These are phyloP conservation scores for Bugula neritina DNA, from an alignment of 2,888 invertebrate genomes.

Conservation along the genomic window DNA sequence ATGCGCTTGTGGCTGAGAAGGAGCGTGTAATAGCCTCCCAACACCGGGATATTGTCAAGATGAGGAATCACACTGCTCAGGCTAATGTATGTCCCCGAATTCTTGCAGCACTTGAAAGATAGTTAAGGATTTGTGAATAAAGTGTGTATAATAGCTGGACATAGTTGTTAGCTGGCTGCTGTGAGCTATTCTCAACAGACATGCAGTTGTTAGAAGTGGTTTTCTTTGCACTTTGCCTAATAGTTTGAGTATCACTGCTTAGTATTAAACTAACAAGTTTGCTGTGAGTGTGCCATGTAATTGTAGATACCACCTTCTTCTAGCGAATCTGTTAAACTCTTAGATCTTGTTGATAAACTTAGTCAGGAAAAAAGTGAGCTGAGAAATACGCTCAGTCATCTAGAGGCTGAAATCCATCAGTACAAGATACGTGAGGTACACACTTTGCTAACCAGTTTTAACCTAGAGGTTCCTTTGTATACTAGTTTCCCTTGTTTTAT, in stretches of 20 bases:
- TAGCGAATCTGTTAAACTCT: conserved; percentile 2
- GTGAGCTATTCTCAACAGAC: too few relatives aligned
- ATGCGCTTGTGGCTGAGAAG: neutral
- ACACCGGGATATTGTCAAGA: neutral
- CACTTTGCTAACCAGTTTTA: too few relatives aligned
- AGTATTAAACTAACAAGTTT: too few relatives aligned
- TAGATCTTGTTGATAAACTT: conserved; percentile 36
- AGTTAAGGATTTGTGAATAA: too few relatives aligned
- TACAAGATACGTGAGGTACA: conserved; percentile 22
- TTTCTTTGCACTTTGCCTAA: too few relatives aligned
- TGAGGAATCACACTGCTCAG: conserved; percentile 1
- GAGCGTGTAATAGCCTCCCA: neutral
- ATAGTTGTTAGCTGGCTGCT: too few relatives aligned
- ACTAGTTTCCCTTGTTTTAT: too few relatives aligned
- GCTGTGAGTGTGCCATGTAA: neutral
- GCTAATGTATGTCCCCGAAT: neutral
- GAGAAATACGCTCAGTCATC: conserved; percentile 34
- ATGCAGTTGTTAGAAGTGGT: too few relatives aligned
- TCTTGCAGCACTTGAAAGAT: too few relatives aligned
- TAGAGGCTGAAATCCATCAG: conserved; percentile 34
- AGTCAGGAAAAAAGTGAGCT: conserved; percentile 45
- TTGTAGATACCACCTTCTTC: neutral
- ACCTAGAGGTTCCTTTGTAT: too few relatives aligned
- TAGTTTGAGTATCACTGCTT: too few relatives aligned
- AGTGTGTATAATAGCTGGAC: too few relatives aligned